Evolutionary conservation across 2,113 vertebrate genomes (phyloP).

Genomic region (Dasypus novemcinctus): DNA sequence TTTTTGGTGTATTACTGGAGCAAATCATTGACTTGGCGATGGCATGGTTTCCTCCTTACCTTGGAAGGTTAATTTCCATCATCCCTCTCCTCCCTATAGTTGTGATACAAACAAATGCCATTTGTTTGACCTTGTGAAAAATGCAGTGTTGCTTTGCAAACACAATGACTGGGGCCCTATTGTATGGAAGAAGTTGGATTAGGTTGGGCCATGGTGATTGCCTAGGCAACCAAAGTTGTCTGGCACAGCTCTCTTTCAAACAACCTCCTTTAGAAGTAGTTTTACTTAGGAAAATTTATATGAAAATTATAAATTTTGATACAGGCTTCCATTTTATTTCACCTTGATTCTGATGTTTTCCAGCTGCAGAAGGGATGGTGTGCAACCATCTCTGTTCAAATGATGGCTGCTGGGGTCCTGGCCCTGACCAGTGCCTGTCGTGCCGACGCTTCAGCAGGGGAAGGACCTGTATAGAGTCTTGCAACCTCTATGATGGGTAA

Average conservation of each 20-base stretch:
- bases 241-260: not conserved
- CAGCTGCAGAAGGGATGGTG: constrained; percentile 92
- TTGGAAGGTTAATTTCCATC: not conserved
- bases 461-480: constrained; percentile 92
- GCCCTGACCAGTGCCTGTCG: constrained; percentile 94
- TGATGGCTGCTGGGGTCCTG: constrained; percentile 95
- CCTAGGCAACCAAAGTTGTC: rapidly evolving
- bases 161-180: not conserved
- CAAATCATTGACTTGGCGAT: not conserved
- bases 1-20: not conserved
- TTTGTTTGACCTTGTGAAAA: not conserved
- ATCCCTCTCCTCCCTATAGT: not conserved
- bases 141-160: rapidly evolving
- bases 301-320: not conserved
- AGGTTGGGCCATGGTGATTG: rapidly evolving
- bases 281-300: not conserved
- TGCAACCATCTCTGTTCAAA: constrained; percentile 95
- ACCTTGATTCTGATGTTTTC: constrained; percentile 38
- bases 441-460: constrained; percentile 94
- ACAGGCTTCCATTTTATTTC: not conserved
- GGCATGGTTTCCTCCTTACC: not conserved
- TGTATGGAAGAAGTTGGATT: not conserved
- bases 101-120: not conserved
- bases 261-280: not conserved
- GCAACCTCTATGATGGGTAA: constrained; percentile 96